phyloP scores from a whole-genome alignment of 2,888 invertebrate genomes.

The Epistrophe grossulariae region DNA sequence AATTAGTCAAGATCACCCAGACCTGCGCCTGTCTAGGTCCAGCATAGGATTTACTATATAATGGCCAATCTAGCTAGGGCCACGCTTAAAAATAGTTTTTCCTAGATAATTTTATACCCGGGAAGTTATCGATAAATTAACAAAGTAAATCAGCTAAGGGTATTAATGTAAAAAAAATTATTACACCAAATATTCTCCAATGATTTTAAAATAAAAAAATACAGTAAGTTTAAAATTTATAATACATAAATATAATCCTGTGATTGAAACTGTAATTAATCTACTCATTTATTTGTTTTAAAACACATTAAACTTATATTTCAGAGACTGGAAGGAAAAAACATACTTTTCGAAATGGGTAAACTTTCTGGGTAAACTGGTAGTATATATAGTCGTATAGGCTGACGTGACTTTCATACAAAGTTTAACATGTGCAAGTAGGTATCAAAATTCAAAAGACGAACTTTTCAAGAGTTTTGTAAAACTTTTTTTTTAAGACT shows the following conservation, averaged over 20 bases:
- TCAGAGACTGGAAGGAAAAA: neutral
- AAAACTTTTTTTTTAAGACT: conserved; percentile 8
- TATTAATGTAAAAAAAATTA: neutral
- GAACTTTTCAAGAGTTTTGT: neutral
- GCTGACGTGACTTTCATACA: conserved; percentile 25
- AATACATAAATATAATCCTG: neutral
- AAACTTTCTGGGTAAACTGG: neutral
- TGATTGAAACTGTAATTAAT: neutral
- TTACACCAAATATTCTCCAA: neutral
- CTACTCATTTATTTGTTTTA: conserved; percentile 18
- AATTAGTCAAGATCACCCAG: too few species aligned
- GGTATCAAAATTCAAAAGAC: conserved; percentile 25
- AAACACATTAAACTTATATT: conserved; percentile 20
- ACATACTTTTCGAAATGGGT: neutral
- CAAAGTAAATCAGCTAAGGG: too few species aligned
- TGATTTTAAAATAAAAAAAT: neutral
- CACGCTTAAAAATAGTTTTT: too few species aligned
- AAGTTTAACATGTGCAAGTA: neutral
- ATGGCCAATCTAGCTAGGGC: too few species aligned
- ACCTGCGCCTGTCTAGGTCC: too few species aligned
- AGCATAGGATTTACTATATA: too few species aligned
- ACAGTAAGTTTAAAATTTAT: neutral
- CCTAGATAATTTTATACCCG: too few species aligned
- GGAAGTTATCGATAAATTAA: too few species aligned
- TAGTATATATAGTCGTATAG: neutral